Conservation (phyloP, 2,113 vertebrate species). For the Strigops habroptila region DNA sequence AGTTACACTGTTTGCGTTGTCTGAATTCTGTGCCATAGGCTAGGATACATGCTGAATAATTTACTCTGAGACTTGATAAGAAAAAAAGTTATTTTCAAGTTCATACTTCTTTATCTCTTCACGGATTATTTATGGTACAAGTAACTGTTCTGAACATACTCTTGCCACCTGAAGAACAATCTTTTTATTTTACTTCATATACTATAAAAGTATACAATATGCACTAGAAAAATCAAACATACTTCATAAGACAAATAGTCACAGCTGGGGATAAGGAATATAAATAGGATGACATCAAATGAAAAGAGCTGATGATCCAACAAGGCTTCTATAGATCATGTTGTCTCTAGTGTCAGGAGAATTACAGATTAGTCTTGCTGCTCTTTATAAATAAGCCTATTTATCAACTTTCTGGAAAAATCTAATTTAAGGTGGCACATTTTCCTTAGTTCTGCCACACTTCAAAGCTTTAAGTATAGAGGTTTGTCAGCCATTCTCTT, state of each 20-base stretch:
- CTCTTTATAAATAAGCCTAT: constrained; percentile 53
- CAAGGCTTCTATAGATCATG: constrained; percentile 51
- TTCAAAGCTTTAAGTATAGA: constrained; percentile 18
- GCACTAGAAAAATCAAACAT: constrained; percentile 36
- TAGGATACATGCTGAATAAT: not conserved
- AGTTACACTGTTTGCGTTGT: not conserved
- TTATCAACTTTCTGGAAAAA: constrained; percentile 59
- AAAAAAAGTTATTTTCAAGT: not conserved
- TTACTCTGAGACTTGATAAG: not conserved
- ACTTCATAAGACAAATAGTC: constrained; percentile 57
- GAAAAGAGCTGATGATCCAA: constrained; percentile 58
- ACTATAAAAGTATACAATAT: not conserved
- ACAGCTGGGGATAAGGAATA: constrained; percentile 47
- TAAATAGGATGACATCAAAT: constrained; percentile 61
- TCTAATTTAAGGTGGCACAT: constrained; percentile 50
- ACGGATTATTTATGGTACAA: not conserved
- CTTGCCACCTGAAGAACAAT: constrained; percentile 18
- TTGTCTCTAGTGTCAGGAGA: constrained; percentile 57
- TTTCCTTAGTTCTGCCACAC: constrained; percentile 29
- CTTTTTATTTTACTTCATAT: constrained; percentile 9
- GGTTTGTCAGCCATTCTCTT: constrained; percentile 7
- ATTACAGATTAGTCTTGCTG: constrained; percentile 59
- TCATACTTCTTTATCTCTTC: not conserved
- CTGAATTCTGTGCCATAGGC: not conserved
- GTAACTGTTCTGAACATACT: not conserved